phyloP scores from a whole-genome alignment of 2,797 vertebrate species.

The Microchirus variegatus region DNA sequence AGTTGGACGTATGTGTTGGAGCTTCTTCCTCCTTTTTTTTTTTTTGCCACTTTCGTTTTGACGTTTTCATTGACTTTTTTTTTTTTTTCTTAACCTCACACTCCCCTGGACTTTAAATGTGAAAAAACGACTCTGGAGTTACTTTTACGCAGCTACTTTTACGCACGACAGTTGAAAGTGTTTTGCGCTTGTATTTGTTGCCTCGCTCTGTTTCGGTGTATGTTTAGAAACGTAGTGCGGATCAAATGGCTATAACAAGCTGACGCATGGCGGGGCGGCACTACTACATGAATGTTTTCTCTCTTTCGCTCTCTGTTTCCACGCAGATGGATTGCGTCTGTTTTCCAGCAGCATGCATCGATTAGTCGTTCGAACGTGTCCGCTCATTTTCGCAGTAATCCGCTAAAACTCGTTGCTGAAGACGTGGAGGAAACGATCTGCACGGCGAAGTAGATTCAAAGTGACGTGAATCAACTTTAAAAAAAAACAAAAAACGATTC shows the following conservation, averaged over 20 bases:
- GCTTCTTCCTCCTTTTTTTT: not conserved
- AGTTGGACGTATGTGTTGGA: conserved; percentile 61
- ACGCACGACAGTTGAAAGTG: no score
- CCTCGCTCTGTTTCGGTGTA: not conserved
- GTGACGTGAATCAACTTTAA: no score
- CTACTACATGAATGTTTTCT: conserved; percentile 28
- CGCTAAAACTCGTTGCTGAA: no score
- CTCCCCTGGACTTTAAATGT: conserved; percentile 39
- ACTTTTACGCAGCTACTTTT: not conserved
- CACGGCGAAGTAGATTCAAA: no score
- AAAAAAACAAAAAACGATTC: no score
- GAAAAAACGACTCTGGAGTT: conserved; percentile 41
- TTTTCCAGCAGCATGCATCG: conserved; percentile 28
- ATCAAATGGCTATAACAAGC: not conserved
- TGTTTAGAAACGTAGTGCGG: not conserved
- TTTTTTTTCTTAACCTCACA: conserved; percentile 5
- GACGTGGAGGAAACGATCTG: no score
- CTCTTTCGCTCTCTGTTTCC: not conserved
- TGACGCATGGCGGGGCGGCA: conserved; percentile 44
- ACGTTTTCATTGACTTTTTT: conserved; percentile 18
- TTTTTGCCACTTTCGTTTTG: conserved; percentile 18
- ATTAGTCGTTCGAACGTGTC: conserved; percentile 4
- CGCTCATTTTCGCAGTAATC: no score
- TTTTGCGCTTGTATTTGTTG: not conserved
- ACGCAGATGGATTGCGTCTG: not conserved